Conservation (phyloP, 1,140 invertebrate species). For the Procambarus virginalis region DNA sequence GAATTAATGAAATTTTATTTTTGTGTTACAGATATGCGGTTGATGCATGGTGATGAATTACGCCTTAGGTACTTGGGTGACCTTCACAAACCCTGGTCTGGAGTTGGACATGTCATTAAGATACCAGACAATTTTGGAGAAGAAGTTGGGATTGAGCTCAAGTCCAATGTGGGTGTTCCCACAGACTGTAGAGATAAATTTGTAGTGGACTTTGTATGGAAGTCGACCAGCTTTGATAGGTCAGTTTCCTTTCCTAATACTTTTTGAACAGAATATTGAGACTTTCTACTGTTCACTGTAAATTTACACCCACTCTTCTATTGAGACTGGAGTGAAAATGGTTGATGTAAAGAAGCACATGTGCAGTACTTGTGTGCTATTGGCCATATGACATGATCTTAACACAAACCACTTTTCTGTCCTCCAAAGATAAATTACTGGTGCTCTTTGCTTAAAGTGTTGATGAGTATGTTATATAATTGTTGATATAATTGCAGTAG, state of each 20-base stretch:
- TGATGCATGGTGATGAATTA: constrained; percentile 99
- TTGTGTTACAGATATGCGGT: constrained; percentile 86
- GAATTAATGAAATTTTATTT: background rate
- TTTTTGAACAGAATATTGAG: no score
- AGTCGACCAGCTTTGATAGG: constrained; percentile 98
- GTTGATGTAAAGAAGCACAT: no score
- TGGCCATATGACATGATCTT: no score
- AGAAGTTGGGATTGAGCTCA: constrained; percentile 97
- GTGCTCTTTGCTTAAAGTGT: no score
- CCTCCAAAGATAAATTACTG: no score
- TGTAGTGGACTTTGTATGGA: constrained; percentile 99
- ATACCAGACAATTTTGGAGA: constrained; percentile 99
- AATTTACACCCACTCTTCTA: no score
- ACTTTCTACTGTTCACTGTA: no score
- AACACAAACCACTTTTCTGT: no score
- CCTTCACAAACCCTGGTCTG: constrained; percentile 93
- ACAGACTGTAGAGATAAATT: constrained; percentile 95
- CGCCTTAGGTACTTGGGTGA: constrained; percentile 95
- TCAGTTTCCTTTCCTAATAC: constrained; percentile 72
- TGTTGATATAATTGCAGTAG: no score
- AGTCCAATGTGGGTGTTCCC: constrained; percentile 90
- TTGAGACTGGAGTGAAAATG: no score
- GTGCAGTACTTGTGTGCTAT: no score
- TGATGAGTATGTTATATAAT: no score
- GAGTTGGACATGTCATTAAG: constrained; percentile 97